phyloP scores from a whole-genome alignment of 2,113 vertebrate genomes.

The Limnothrissa miodon region DNA sequence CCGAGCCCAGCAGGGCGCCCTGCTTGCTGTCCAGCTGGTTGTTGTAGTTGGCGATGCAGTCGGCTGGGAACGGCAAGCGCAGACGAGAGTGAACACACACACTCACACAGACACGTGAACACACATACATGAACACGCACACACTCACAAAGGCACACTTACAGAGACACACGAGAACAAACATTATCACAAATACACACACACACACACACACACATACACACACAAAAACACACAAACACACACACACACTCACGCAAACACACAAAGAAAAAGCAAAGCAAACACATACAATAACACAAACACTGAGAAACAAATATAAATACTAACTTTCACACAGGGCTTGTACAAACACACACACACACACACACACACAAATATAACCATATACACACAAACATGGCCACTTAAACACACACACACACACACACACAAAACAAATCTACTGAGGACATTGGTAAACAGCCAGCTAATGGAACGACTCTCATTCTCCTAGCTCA shows the following conservation, averaged over 20 bases:
- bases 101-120: neutral
- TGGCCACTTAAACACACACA: neutral
- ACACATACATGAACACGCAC: neutral
- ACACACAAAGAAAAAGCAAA: too few relatives aligned
- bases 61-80: conserved; percentile 68
- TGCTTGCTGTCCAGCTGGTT: conserved; percentile 91
- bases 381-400: neutral
- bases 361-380: neutral
- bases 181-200: neutral
- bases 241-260: neutral
- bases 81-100: neutral
- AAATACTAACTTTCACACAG: neutral
- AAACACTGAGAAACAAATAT: neutral
- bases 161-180: conserved; percentile 21
- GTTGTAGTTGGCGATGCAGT: conserved; percentile 97
- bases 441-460: neutral
- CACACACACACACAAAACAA: neutral
- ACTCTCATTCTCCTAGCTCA: neutral
- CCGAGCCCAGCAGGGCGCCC: conserved; percentile 85
- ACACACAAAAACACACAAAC: neutral
- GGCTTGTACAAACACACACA: neutral
- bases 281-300: neutral
- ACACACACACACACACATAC: neutral
- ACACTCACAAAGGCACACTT: neutral
- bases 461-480: neutral